These are phyloP conservation scores for Ooceraea biroi DNA, from an alignment of 1,140 invertebrate genomes.

Conservation along the genomic window DNA sequence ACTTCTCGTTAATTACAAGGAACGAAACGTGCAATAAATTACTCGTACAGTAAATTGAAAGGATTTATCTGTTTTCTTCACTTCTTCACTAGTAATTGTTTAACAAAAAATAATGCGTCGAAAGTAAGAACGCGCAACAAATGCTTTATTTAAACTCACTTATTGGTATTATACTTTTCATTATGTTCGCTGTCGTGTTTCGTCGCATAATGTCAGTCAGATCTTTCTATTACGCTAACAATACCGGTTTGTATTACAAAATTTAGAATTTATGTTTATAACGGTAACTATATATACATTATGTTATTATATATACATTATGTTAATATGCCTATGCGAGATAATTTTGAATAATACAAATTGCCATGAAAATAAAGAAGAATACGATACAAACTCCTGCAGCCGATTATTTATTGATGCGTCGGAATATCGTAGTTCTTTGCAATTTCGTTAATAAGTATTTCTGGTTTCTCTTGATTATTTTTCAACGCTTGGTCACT, in stretches of 20 bases:
- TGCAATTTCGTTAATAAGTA: background rate
- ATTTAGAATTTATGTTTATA: conserved; percentile 60
- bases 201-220: conserved; percentile 34
- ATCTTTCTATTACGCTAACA: conserved; percentile 54
- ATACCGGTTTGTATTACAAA: conserved; percentile 31
- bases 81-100: background rate
- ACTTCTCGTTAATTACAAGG: background rate
- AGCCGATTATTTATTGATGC: conserved; percentile 21
- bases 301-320: background rate
- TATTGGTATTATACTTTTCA: conserved; percentile 44
- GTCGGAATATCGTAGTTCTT: conserved; percentile 37
- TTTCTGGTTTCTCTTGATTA: conserved; percentile 4
- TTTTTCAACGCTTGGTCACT: background rate
- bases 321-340: too few relatives aligned
- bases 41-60: background rate
- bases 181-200: conserved; percentile 27
- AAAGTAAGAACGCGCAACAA: background rate
- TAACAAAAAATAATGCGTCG: conserved; percentile 19
- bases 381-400: background rate
- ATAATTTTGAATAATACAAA: conserved; percentile 51
- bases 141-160: conserved; percentile 10
- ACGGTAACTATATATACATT: conserved; percentile 2
- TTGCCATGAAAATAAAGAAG: conserved; percentile 11
- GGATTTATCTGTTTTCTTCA: background rate
- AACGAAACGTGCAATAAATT: conserved; percentile 1